Percentiles rank a stretch among this genome's conserved stretches.
These are phyloP conservation scores for Malacoraja senta DNA, from an alignment of 2,797 vertebrate species.

Conservation along the genomic window DNA sequence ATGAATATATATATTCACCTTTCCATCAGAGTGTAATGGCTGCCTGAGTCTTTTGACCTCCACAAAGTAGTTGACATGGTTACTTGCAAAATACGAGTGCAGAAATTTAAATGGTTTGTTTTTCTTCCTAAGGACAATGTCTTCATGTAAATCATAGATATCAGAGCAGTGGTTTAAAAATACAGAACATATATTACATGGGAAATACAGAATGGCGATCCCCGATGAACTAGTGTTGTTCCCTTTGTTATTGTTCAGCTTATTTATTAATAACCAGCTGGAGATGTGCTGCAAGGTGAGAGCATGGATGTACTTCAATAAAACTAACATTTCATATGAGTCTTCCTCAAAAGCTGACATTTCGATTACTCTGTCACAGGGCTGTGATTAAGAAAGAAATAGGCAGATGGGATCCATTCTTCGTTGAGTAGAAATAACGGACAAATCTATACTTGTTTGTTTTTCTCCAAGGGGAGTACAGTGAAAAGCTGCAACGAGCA, in stretches of 20 bases:
- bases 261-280: neutral
- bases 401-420: constrained; percentile 4
- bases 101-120: constrained; percentile 20
- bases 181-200: neutral
- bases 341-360: neutral
- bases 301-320: neutral
- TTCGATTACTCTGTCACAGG: neutral
- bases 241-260: neutral
- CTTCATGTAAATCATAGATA: neutral
- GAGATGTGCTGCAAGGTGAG: neutral
- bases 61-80: neutral
- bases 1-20: neutral
- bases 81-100: neutral
- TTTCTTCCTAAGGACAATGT: neutral
- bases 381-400: constrained; percentile 21
- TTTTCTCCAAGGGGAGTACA: neutral
- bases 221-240: neutral
- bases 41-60: constrained; percentile 8
- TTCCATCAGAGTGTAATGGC: constrained; percentile 1
- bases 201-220: neutral
- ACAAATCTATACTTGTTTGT: neutral
- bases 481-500: neutral
- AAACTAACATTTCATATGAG: neutral
- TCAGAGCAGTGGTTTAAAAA: neutral
- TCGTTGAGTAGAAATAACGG: neutral